A percentile compares a stretch with the other conserved stretches of the same genome.
Evolutionary conservation across 2,113 vertebrate species (phyloP).

Genomic region (Mixornis gularis): DNA sequence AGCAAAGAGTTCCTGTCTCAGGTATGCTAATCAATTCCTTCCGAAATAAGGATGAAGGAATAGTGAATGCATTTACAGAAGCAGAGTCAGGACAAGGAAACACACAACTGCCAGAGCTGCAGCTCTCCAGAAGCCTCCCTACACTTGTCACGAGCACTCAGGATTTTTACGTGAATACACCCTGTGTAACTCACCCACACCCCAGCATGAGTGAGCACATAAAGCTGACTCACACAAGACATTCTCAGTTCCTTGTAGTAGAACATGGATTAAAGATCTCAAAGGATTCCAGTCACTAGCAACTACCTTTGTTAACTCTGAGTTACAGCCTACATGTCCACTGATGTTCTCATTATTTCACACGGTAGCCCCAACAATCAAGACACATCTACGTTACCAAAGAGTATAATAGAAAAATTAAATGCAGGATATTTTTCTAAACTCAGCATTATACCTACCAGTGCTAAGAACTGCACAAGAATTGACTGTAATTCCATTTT

Average conservation of each 20-base stretch:
- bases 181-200: neutral
- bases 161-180: rapidly evolving
- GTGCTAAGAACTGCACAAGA: neutral
- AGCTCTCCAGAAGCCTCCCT: neutral
- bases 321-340: rapidly evolving
- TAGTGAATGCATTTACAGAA: neutral
- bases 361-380: neutral
- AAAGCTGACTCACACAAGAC: neutral
- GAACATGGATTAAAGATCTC: neutral
- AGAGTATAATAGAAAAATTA: neutral
- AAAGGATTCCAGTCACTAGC: neutral
- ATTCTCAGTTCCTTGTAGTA: neutral
- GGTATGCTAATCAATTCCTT: neutral
- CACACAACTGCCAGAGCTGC: neutral
- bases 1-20: neutral
- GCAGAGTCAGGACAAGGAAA: neutral
- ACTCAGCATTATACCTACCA: neutral
- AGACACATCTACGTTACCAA: rapidly evolving
- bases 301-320: neutral
- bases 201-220: neutral
- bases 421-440: neutral
- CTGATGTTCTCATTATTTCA: neutral
- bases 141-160: neutral
- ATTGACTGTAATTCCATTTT: neutral
- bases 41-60: neutral